Conservation (phyloP, 2,888 invertebrate genomes). For the Limnephilus auricula region DNA sequence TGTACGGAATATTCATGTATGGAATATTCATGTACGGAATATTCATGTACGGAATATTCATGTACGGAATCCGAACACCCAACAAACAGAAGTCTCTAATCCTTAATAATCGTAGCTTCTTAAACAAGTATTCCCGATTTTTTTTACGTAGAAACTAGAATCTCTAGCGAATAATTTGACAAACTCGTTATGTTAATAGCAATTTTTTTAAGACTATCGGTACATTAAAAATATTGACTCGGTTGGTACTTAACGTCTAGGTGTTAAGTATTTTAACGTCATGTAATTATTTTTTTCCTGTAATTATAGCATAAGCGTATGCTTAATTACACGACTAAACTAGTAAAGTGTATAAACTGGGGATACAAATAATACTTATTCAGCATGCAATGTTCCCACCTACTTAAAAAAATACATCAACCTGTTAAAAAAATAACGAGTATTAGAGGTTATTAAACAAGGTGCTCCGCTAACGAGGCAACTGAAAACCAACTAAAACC, state of each 20-base stretch:
- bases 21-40: too few species aligned
- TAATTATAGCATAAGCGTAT: background rate
- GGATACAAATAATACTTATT: background rate
- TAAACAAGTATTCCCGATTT: background rate
- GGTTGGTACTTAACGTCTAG: background rate
- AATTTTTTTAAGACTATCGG: background rate
- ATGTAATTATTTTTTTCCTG: background rate
- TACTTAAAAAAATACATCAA: background rate
- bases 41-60: too few species aligned
- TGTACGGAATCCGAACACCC: background rate
- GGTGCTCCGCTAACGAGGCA: too few species aligned
- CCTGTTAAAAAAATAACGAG: background rate
- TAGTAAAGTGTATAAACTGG: background rate
- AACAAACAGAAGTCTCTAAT: background rate
- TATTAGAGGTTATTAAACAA: too few species aligned
- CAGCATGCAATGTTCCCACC: background rate
- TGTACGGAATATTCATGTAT: background rate
- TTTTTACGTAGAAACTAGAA: background rate
- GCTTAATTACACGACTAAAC: background rate
- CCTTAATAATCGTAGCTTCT: background rate
- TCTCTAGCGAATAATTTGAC: background rate
- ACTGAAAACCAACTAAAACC: too few species aligned
- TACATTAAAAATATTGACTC: background rate
- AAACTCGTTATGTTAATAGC: background rate
- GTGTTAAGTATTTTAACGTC: background rate